These are phyloP conservation scores for Erpobdella octoculata DNA, from an alignment of 2,888 invertebrate genomes.

Conservation along the genomic window DNA sequence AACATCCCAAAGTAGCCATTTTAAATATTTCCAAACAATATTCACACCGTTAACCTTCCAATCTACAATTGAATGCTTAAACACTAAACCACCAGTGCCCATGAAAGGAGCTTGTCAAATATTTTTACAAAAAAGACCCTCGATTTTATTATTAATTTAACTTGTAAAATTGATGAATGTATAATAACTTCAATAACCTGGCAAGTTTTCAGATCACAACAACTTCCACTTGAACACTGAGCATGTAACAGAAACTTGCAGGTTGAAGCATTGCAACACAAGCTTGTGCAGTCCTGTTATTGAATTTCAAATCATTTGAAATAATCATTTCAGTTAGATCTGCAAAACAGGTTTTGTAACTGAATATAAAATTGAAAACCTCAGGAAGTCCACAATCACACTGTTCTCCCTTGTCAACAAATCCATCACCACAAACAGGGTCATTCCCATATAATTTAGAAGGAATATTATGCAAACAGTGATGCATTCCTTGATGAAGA, in stretches of 20 bases:
- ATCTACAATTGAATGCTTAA: too few relatives aligned
- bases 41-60: too few relatives aligned
- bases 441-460: conserved; percentile 53
- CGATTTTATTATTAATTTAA: too few relatives aligned
- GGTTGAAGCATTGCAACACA: conserved; percentile 73
- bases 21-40: too few relatives aligned
- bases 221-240: conserved; percentile 83
- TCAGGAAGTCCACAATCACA: conserved; percentile 74
- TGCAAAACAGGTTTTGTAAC: neutral
- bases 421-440: conserved; percentile 85
- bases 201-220: conserved; percentile 69
- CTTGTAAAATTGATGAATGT: too few relatives aligned
- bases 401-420: conserved; percentile 89
- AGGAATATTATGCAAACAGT: conserved; percentile 85
- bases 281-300: conserved; percentile 67
- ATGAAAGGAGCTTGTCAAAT: too few relatives aligned
- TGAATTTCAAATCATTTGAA: neutral
- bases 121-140: too few relatives aligned
- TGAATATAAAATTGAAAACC: conserved; percentile 38
- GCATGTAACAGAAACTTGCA: conserved; percentile 81
- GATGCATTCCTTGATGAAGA: conserved; percentile 92
- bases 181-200: conserved; percentile 58
- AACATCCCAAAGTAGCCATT: too few relatives aligned
- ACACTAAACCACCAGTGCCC: too few relatives aligned
- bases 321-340: too few relatives aligned